Percentiles rank a stretch among this genome's conserved stretches.
phyloP scores from a whole-genome alignment of 2,797 vertebrate genomes.

The Lagorchestes hirsutus region DNA sequence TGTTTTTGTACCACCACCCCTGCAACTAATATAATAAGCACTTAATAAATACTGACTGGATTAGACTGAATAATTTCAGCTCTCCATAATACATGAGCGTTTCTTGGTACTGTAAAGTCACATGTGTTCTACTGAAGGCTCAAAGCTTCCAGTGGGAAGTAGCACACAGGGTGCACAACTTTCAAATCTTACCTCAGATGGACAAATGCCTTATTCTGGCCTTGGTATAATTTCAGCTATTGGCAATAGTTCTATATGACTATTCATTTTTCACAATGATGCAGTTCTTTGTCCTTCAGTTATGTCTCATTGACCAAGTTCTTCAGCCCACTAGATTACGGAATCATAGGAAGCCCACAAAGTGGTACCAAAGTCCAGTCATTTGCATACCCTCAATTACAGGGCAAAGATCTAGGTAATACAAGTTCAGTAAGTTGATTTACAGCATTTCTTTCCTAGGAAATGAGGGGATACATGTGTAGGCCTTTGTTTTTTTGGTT shows the following conservation, averaged over 20 bases:
- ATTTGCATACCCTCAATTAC: not conserved
- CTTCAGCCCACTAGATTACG: not conserved
- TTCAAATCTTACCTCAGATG: not conserved
- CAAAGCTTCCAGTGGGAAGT: not conserved
- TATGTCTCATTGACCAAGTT: not conserved
- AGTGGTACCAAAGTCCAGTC: not conserved
- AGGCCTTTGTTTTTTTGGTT: conserved; percentile 13
- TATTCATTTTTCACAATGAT: not conserved
- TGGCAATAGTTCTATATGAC: not conserved
- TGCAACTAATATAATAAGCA: not conserved
- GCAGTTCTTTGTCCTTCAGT: not conserved
- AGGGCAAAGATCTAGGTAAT: not conserved
- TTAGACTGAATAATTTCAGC: not conserved
- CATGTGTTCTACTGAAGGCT: not conserved
- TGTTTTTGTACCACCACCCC: not conserved
- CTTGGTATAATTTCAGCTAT: not conserved
- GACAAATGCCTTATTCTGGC: not conserved
- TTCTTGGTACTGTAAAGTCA: not conserved
- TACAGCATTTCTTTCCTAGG: not conserved
- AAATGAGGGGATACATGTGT: conserved; percentile 8
- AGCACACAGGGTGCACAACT: not conserved
- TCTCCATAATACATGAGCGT: not conserved
- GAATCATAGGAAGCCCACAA: not conserved
- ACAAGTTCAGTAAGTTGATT: not conserved
- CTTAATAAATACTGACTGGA: not conserved